A percentile compares a stretch with the other conserved stretches of the same genome.
Conservation (phyloP, 2,797 vertebrate genomes). For the Sebastes minor region DNA sequence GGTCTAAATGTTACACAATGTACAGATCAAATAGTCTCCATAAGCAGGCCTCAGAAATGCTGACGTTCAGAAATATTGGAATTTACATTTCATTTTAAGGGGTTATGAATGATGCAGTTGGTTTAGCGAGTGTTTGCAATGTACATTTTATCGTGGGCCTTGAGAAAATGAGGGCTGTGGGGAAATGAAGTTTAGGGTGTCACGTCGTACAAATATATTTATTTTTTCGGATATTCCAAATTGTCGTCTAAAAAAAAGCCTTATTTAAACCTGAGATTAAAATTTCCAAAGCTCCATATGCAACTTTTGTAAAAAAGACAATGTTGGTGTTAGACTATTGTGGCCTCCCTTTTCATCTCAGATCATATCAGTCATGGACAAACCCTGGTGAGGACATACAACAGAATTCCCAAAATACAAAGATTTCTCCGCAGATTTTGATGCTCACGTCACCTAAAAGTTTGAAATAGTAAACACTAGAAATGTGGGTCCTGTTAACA, state of each 20-base stretch:
- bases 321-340: conserved; percentile 18
- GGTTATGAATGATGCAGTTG: neutral
- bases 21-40: conserved; percentile 9
- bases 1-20: neutral
- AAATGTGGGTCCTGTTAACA: conserved; percentile 53
- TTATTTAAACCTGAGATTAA: conserved; percentile 82
- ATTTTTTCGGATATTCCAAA: conserved; percentile 48
- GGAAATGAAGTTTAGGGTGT: conserved; percentile 8
- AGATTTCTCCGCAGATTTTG: conserved; percentile 31
- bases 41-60: neutral
- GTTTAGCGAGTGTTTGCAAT: neutral
- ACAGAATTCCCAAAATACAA: conserved; percentile 59
- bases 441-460: conserved; percentile 51
- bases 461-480: conserved; percentile 59
- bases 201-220: conserved; percentile 46
- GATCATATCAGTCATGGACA: conserved; percentile 31
- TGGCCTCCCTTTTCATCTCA: conserved; percentile 20
- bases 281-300: conserved; percentile 55
- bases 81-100: neutral
- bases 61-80: neutral
- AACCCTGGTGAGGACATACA: conserved; percentile 41
- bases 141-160: neutral
- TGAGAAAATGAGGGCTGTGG: conserved; percentile 28
- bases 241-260: conserved; percentile 48
- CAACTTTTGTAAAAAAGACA: conserved; percentile 48